Evolutionary conservation across 2,113 vertebrate genomes (phyloP), one percentile per base, ranked within the genome.

Genomic region (Neotoma lepida): DNA sequence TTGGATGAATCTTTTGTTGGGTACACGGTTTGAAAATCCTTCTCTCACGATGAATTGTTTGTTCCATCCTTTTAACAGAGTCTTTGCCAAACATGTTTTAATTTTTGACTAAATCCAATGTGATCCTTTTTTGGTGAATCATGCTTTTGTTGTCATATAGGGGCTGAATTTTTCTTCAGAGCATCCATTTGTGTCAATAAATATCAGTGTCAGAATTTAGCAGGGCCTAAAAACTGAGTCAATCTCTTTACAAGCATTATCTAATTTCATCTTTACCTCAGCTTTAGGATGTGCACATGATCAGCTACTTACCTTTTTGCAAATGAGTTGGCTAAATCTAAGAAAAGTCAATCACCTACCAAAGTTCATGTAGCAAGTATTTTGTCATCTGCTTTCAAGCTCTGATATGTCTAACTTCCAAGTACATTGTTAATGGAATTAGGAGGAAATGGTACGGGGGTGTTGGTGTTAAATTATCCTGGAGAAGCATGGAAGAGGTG

Each of bases 371-470:
- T 17, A 88, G 44, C 22, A 94, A 84, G 64, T 81, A 89, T 85
- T 82, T n/a, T 84, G 54, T 92, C 81, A n/a, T 90, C 30, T 51
- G 35, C 17, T 86, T 96, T 95, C 85, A 63, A 82, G 84, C 6
- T 93, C 66, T 58, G n/a, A 33, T 64, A 73, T 0, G 0, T 56
- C 13, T 95, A 76, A 92, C 41, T 81, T 44, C 22, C n/a, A 92
- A 61, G 33, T 46, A 71, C 30, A 86, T 12, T 58, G 18, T 64
- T 71, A 80, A 46, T 56, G 15, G 15, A 95, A 88, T 94, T 89
- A 77, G 35, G 44, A 56, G 58, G 14, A n/a, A 68, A 86, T 28
- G 30, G 33, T 41, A 77, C 35, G 58, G 39, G 46, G 54, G n/a
- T 58, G 51, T 76, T 76, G 39, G 78, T 12, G 77, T 68, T 87